These are phyloP conservation scores for Pseudomyrmex flavicornis DNA, from an alignment of 1,140 invertebrate genomes.

Conservation along the genomic window DNA sequence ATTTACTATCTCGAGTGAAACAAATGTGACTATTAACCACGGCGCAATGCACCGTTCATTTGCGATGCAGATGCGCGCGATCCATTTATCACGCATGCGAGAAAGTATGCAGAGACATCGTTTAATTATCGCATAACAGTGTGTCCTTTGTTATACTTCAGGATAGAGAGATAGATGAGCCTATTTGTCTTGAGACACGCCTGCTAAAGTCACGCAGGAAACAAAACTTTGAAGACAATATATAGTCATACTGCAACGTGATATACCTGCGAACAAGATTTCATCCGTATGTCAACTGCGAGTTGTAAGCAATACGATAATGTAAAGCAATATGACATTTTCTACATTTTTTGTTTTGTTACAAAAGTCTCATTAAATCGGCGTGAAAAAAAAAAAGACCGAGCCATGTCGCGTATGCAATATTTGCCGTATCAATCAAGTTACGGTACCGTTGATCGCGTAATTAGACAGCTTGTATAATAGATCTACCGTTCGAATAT, in stretches of 20 bases:
- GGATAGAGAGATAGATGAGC: conserved; percentile 9
- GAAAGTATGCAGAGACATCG: neutral
- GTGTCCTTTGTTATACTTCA: conserved; percentile 16
- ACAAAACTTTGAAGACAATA: conserved; percentile 15
- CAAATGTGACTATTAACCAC: neutral
- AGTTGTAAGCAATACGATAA: neutral
- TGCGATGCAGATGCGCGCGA: conserved; percentile 12
- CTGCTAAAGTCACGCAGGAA: conserved; percentile 20
- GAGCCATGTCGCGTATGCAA: neutral
- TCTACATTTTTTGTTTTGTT: neutral
- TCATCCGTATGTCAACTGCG: neutral
- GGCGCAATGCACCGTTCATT: neutral
- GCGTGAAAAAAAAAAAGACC: neutral
- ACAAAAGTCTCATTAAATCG: conserved; percentile 16
- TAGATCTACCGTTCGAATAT: conserved; percentile 17
- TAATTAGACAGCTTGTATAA: conserved; percentile 27
- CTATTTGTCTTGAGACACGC: conserved; percentile 24
- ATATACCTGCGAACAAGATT: conserved; percentile 26
- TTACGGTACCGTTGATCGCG: conserved; percentile 10
- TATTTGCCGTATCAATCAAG: neutral
- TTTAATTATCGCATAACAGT: conserved; percentile 32
- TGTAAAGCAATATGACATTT: neutral
- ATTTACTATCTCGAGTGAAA: neutral
- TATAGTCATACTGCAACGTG: neutral
- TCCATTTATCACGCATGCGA: conserved; percentile 8